phyloP scores from a whole-genome alignment of 2,113 vertebrate genomes.

The Salminus brasiliensis region DNA sequence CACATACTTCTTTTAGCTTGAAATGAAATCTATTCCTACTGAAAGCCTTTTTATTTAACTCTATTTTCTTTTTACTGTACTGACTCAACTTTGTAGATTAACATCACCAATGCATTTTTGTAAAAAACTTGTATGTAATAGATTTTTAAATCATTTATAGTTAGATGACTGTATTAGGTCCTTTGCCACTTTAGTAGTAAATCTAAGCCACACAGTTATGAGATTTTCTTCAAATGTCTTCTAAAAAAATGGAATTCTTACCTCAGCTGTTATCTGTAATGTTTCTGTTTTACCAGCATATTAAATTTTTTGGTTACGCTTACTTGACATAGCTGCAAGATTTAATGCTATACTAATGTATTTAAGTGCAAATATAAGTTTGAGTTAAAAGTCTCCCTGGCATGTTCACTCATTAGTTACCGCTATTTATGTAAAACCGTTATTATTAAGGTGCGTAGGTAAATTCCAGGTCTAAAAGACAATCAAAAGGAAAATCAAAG shows the following conservation, averaged over 20 bases:
- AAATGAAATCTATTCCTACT: no score
- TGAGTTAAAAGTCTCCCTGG: no score
- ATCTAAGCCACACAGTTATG: background rate
- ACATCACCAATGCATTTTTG: constrained; percentile 60
- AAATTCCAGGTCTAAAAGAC: background rate
- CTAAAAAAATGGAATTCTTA: background rate
- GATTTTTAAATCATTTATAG: constrained; percentile 46
- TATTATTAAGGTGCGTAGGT: background rate
- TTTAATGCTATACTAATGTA: no score
- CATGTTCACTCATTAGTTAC: no score
- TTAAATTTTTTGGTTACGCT: background rate
- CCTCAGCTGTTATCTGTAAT: background rate
- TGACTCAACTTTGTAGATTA: constrained; percentile 54
- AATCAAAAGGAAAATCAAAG: background rate
- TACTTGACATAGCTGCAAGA: background rate
- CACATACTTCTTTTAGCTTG: background rate
- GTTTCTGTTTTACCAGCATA: background rate
- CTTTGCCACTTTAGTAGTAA: background rate
- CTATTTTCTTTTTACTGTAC: constrained; percentile 45
- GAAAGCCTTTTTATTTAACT: background rate
- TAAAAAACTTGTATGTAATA: constrained; percentile 47
- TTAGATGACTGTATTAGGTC: background rate
- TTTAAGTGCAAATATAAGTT: no score
- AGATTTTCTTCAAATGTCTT: background rate
- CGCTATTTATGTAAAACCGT: no score